Base-by-base conservation (phyloP, 2,888 invertebrate species). In the Eupithecia vulgata region DNA sequence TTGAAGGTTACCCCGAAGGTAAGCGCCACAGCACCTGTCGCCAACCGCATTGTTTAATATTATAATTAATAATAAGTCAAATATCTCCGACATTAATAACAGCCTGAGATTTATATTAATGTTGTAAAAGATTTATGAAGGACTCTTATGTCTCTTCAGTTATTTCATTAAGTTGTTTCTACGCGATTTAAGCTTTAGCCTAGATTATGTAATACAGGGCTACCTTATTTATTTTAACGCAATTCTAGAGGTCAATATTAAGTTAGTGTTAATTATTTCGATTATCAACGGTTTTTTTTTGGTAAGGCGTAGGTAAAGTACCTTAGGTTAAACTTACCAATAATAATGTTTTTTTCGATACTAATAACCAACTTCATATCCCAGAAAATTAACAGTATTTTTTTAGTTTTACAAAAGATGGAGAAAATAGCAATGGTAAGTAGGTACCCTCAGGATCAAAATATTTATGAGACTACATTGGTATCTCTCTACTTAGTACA, bases 1-100 rank as follows among this genome's bases (percentile, higher is more conserved):
- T 40, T 40, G 13, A 65, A 65, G 37, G 37, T 35, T 21, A 64
- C 34, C 15, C 34, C 15, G 34, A 61, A 15, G 25, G 61, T 40
- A 25, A 65, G 65, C 15, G 37, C 65, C 65, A 21, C 21, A 25
- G 40, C 65, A 65, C 65, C 65, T 65, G 65, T 65, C 65, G 37
- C 65, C 45, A 8, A 64, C n/a, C 65, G 21, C 65, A 42, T 21
- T 42, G 40, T 65, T 65, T 42, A 65, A 65, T 65, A 64, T 35
- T 37, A 65, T 40, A 21, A 65, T 65, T 40, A 65, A 65, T 40
- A 65, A 65, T 42, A 37, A 65, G 15, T 13, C 21, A 37, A 65
- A 65, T 65, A 10, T 15, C 21, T 21, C 35, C 17, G n/a, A 64
- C n/a, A n/a, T 64, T 64, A 21, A 25, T 25, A 25, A 12, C 25